phyloP scores from a whole-genome alignment of 2,888 invertebrate genomes.

The Ypsolopha sequella region DNA sequence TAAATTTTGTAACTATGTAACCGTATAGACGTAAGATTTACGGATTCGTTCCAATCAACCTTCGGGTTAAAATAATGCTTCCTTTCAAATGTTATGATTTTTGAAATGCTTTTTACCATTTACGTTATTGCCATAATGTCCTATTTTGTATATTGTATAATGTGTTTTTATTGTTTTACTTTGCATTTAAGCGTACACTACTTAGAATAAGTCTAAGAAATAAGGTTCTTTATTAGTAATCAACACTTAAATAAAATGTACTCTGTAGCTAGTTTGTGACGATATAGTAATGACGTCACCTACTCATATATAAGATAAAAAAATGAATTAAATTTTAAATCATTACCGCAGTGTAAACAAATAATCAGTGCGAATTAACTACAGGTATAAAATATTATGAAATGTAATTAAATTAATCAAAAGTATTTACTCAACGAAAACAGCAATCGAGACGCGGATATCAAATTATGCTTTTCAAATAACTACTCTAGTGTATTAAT shows the following conservation, averaged over 20 bases:
- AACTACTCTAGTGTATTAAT: conserved; percentile 53
- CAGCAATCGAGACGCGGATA: conserved; percentile 28
- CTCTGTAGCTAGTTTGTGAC: conserved; percentile 51
- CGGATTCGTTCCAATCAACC: conserved; percentile 24
- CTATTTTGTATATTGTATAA: conserved; percentile 28
- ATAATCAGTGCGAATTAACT: conserved; percentile 2
- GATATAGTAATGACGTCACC: conserved; percentile 25
- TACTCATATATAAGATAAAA: not conserved
- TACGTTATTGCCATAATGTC: conserved; percentile 49
- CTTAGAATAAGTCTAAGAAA: conserved; percentile 41
- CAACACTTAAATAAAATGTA: conserved; percentile 38
- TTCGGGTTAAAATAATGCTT: conserved; percentile 47
- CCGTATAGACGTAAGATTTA: conserved; percentile 35
- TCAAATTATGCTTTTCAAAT: conserved; percentile 30
- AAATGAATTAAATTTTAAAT: not conserved
- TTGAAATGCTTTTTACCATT: conserved; percentile 50
- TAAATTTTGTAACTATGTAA: conserved; percentile 48
- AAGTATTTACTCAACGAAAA: conserved; percentile 5
- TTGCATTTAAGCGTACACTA: conserved; percentile 55
- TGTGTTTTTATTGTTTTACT: conserved; percentile 42
- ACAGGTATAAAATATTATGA: not conserved
- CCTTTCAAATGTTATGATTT: conserved; percentile 55
- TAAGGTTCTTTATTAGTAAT: conserved; percentile 50
- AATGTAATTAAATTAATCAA: not conserved
- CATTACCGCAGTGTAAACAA: conserved; percentile 14